Evolutionary conservation across 2,113 vertebrate genomes (phyloP).

Genomic region (Ploceus nigricollis): DNA sequence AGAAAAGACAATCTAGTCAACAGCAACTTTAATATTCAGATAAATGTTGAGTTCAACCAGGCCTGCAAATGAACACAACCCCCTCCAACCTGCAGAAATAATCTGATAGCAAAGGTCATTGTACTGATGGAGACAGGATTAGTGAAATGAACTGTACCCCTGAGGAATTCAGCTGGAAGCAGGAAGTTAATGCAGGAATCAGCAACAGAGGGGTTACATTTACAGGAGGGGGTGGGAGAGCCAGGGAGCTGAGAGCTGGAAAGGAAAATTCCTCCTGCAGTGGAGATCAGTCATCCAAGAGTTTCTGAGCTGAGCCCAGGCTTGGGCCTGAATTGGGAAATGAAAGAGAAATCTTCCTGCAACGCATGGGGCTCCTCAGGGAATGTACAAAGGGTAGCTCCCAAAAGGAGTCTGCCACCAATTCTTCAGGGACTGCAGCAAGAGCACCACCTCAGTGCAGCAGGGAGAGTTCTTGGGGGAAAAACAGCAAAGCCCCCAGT

Average conservation of each 20-base stretch:
- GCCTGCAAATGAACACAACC: background rate
- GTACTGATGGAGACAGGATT: background rate
- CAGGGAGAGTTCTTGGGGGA: background rate
- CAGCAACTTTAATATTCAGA: conserved; percentile 68
- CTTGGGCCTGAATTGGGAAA: background rate
- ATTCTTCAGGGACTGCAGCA: background rate
- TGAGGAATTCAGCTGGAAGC: background rate
- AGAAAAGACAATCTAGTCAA: conserved; percentile 72
- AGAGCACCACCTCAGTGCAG: accelerated
- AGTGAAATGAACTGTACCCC: background rate
- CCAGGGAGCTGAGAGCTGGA: background rate
- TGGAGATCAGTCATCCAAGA: background rate
- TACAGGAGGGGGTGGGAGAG: background rate
- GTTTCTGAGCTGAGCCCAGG: background rate
- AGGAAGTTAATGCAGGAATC: background rate
- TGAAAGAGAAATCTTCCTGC: background rate
- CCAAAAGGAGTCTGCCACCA: background rate
- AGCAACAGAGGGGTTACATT: background rate
- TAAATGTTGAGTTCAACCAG: background rate
- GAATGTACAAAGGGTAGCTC: background rate
- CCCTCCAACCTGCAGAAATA: background rate
- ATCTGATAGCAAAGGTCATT: background rate
- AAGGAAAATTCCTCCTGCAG: background rate
- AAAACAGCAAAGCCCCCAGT: background rate
- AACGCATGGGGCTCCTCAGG: background rate